A percentile compares a stretch with the other conserved stretches of the same genome.
Evolutionary conservation across 2,113 vertebrate genomes (phyloP).

Genomic region (Chauna torquata): DNA sequence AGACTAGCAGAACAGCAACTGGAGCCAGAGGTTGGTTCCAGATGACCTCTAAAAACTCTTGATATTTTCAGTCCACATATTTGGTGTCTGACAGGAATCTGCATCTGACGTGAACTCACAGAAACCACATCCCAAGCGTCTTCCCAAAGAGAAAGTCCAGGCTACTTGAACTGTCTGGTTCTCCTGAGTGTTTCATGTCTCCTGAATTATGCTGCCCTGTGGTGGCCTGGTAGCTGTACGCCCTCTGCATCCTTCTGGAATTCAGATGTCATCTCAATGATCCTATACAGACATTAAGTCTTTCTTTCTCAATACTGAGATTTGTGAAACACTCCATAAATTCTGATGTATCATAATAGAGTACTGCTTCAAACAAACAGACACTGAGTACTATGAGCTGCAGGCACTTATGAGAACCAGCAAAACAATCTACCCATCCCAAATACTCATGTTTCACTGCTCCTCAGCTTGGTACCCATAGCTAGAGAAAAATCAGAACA

Average conservation of each 20-base stretch:
- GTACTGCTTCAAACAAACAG: not conserved
- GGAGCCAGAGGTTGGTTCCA: not conserved
- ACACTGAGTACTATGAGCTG: not conserved
- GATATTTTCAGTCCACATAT: not conserved
- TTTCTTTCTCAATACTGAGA: not conserved
- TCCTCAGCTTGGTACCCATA: not conserved
- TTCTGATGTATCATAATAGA: not conserved
- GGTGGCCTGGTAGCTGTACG: not conserved
- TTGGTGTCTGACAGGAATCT: not conserved
- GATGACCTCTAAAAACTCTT: not conserved
- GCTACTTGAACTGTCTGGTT: not conserved
- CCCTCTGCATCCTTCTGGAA: not conserved
- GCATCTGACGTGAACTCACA: not conserved
- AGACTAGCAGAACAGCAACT: not conserved
- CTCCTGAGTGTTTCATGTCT: not conserved
- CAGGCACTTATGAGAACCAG: not conserved
- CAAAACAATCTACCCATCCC: not conserved
- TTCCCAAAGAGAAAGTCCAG: not conserved
- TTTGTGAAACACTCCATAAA: not conserved
- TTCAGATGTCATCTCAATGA: not conserved
- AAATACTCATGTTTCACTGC: not conserved
- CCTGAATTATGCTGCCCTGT: not conserved
- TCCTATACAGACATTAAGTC: not conserved
- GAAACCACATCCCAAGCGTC: fast-evolving
- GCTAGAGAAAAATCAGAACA: not conserved